Conservation (phyloP, 2,113 vertebrate genomes). For the Paramormyrops kingsleyae region DNA sequence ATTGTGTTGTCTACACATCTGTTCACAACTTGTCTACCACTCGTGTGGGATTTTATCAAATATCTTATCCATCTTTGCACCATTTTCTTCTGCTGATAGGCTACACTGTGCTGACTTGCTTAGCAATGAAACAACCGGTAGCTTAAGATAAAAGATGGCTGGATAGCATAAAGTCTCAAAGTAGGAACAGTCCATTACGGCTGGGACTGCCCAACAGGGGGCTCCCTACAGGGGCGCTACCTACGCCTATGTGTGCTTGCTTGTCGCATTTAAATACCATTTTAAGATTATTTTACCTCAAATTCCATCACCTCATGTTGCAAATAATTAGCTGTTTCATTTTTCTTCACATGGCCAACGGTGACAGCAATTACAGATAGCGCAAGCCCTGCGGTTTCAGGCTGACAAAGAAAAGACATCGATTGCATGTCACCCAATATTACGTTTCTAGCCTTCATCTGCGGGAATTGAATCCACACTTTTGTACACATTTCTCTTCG, state of each 20-base stretch:
- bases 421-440: not conserved
- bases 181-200: not conserved
- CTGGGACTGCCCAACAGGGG: not conserved
- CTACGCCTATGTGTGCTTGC: not conserved
- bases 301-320: not conserved
- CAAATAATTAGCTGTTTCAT: not conserved
- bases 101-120: not conserved
- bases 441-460: not conserved
- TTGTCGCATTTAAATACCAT: not conserved
- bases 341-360: not conserved
- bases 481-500: not conserved
- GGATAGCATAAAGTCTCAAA: not conserved
- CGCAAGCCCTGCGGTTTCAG: not conserved
- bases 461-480: not conserved
- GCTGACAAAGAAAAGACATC: not conserved
- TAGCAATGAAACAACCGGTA: not conserved
- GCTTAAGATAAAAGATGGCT: not conserved
- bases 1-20: not conserved
- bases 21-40: not conserved
- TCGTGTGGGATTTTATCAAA: not conserved
- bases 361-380: not conserved
- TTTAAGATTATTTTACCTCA: not conserved
- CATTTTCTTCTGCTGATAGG: not conserved
- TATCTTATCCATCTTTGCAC: not conserved
- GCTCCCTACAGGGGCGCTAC: too few relatives aligned